Evolutionary conservation across 2,113 vertebrate genomes (phyloP).

Genomic region (Rhadina sibilatrix): DNA sequence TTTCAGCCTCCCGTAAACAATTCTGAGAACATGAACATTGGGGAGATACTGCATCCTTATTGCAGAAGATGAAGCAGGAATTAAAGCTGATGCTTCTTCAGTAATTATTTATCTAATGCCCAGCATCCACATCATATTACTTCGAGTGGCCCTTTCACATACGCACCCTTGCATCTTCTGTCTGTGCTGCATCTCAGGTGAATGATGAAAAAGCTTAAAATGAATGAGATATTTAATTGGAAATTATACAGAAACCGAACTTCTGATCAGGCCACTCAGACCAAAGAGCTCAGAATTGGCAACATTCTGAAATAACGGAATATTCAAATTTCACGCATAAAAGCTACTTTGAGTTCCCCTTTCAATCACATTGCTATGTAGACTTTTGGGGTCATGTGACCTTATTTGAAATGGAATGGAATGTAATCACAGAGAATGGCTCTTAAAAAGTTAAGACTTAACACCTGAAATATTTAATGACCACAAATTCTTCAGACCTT

Average conservation of each 20-base stretch:
- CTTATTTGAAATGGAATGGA: neutral
- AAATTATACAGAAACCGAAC: neutral
- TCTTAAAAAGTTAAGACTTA: neutral
- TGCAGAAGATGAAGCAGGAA: neutral
- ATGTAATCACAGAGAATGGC: neutral
- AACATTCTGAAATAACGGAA: neutral
- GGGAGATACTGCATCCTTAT: neutral
- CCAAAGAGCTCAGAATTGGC: neutral
- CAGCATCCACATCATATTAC: neutral
- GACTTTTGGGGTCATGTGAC: neutral
- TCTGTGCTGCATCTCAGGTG: neutral
- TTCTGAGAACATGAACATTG: neutral
- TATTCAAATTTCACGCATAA: slow-evolving; percentile 6
- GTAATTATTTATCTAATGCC: neutral
- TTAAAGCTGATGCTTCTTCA: neutral
- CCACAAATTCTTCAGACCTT: neutral
- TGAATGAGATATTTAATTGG: neutral
- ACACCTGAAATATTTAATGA: neutral
- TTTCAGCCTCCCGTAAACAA: neutral
- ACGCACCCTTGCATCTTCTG: neutral
- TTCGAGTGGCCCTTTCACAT: neutral
- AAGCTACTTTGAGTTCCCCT: neutral
- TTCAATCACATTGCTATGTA: neutral
- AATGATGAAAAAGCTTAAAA: neutral
- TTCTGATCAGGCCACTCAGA: neutral